Percentiles rank a stretch among this genome's conserved stretches.
Evolutionary conservation across 2,888 invertebrate genomes (phyloP).

Genomic region (Leucozona laternaria): DNA sequence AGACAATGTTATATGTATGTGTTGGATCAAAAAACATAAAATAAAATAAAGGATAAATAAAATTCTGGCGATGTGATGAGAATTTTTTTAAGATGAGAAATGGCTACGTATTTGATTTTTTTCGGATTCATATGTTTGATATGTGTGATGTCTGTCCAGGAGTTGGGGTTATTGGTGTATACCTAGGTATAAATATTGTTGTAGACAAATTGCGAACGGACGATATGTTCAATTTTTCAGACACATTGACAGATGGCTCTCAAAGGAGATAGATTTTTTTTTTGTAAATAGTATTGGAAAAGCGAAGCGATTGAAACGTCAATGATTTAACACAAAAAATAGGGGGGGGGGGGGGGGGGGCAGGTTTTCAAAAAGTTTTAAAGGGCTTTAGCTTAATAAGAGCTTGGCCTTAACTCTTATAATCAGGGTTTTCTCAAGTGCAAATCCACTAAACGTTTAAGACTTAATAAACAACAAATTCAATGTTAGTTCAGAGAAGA

Average conservation of each 20-base stretch:
- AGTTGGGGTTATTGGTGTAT: not conserved
- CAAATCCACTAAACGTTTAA: too few species aligned
- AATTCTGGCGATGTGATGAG: slow-evolving; percentile 56
- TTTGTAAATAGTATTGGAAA: not conserved
- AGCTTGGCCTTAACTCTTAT: too few species aligned
- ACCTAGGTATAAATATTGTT: not conserved
- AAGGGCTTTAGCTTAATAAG: too few species aligned
- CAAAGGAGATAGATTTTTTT: slow-evolving; percentile 1
- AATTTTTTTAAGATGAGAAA: slow-evolving; percentile 51
- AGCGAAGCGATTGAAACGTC: not conserved
- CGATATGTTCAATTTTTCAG: slow-evolving; percentile 32
- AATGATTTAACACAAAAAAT: not conserved
- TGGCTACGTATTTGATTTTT: slow-evolving; percentile 48
- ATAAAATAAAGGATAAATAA: slow-evolving; percentile 50
- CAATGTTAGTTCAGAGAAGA: too few species aligned
- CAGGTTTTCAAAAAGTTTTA: not conserved
- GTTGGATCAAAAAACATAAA: not conserved
- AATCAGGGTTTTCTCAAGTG: too few species aligned
- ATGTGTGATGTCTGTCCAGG: slow-evolving; percentile 13
- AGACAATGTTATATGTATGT: slow-evolving; percentile 36
- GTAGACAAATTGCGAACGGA: slow-evolving; percentile 62
- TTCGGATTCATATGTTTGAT: slow-evolving; percentile 12
- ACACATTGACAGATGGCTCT: slow-evolving; percentile 47
- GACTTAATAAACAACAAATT: too few species aligned
- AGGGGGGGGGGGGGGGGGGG: too few species aligned